Base-by-base conservation (phyloP, 64 coral and sea anemone species). In the Pachyseris speciosa region DNA sequence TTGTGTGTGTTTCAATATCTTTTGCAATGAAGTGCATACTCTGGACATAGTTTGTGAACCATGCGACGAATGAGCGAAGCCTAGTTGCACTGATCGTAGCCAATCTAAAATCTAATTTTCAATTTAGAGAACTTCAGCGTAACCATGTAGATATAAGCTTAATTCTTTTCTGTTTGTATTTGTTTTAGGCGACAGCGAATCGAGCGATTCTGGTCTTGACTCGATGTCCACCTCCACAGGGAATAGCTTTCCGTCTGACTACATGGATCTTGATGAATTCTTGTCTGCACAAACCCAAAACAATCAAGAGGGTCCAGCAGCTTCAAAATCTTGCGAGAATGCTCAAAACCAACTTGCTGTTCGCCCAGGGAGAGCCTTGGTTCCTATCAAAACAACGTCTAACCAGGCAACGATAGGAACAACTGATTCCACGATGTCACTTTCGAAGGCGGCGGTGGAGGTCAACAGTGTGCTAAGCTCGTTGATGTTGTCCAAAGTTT, bases 181-280 rank as follows among this genome's bases (percentile, higher is more conserved):
- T 63, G 1, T 15, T 24, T 44, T 52, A 43, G 69, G 28, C 26
- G 83, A 87, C 20, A 47, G 84, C 19, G 90, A 92, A 26, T 86
- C 89, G 7, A 84, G 81, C 57, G 90, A 92, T 42, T 86, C 84
- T 80, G 91, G 91, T 20, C 47, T 94, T 9, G 84, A 88, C 13
- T 80, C 91, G 0, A 41, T 88, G 16, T 88, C 85, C 6, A 36
- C 58, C 11, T 64, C 84, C 0, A 63, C 87, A 0, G 60, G 83
- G 7, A 47, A 40, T 7, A 79, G 40, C n/a, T 72, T 94, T 31
- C 74, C 91, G 19, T 63, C 91, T n/a, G 84, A 88, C 78, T 94
- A 88, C 24, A 87, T 94, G 91, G 91, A 94, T 45, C 32, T 94
- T 7, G 91, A 94, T 63, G 91, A 94, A 64, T 94, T 94, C 34